These are phyloP conservation scores for Nibea coibor DNA, from an alignment of 2,113 vertebrate species.

Conservation along the genomic window DNA sequence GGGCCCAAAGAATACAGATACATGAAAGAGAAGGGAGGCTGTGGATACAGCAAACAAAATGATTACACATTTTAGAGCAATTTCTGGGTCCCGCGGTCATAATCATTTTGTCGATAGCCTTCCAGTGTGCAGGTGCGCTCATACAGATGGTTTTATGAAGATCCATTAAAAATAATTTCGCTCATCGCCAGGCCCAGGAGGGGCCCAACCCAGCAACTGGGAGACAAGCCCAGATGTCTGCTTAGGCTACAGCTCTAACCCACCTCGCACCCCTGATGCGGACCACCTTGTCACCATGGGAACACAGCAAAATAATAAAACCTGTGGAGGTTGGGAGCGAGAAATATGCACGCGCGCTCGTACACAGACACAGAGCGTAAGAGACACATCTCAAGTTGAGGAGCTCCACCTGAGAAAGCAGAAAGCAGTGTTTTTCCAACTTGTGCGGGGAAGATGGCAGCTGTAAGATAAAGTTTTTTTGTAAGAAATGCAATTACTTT, in stretches of 20 bases:
- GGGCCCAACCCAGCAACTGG: constrained; percentile 75
- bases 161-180: constrained; percentile 88
- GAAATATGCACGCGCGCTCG: background rate
- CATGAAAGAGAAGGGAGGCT: constrained; percentile 62
- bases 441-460: constrained; percentile 33
- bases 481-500: constrained; percentile 38
- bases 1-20: constrained; percentile 70
- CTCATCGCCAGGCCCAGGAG: constrained; percentile 83
- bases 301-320: constrained; percentile 60
- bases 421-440: constrained; percentile 16
- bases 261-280: constrained; percentile 46
- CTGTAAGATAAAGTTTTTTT: constrained; percentile 37
- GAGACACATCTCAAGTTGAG: constrained; percentile 26
- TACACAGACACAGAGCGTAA: constrained; percentile 5
- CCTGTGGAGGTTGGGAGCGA: constrained; percentile 30
- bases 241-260: constrained; percentile 61
- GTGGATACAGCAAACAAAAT: constrained; percentile 82
- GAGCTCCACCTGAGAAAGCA: constrained; percentile 20
- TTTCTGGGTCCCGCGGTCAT: constrained; percentile 82
- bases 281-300: constrained; percentile 72
- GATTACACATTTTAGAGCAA: constrained; percentile 85
- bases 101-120: constrained; percentile 86
- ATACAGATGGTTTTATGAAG: constrained; percentile 88
- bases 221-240: constrained; percentile 75
- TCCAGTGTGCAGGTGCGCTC: constrained; percentile 84